These are phyloP conservation scores for Gerris buenoi DNA, from an alignment of 1,140 invertebrate species.

Conservation along the genomic window DNA sequence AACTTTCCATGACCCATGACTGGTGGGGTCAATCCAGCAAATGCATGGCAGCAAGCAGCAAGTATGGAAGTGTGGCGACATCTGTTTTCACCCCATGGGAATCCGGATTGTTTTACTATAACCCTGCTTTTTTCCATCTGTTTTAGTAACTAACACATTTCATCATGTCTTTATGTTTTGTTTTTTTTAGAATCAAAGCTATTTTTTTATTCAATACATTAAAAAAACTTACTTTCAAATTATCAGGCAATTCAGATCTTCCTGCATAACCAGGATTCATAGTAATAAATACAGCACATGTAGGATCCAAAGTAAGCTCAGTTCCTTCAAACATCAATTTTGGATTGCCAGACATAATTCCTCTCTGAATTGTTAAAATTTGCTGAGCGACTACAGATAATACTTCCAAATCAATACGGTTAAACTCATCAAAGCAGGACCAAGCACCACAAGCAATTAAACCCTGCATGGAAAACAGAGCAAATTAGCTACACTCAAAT, in stretches of 20 bases:
- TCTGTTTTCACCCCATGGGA: too few relatives aligned
- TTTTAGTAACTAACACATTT: too few relatives aligned
- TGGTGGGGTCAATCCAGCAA: too few relatives aligned
- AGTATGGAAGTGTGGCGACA: too few relatives aligned
- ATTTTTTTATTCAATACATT: neutral
- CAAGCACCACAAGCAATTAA: conserved; percentile 87
- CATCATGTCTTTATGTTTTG: neutral
- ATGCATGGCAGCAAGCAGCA: too few relatives aligned
- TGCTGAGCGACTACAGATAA: conserved; percentile 85
- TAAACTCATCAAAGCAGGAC: conserved; percentile 96
- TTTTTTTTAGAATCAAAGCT: too few relatives aligned
- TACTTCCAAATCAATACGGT: conserved; percentile 69
- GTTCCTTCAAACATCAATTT: conserved; percentile 80
- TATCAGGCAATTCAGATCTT: conserved; percentile 78
- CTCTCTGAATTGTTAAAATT: conserved; percentile 56
- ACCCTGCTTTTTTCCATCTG: too few relatives aligned
- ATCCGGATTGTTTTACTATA: too few relatives aligned
- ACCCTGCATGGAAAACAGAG: conserved; percentile 38
- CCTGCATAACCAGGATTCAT: conserved; percentile 94
- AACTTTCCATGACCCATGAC: too few relatives aligned
- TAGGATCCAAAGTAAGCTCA: conserved; percentile 67
- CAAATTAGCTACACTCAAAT: neutral
- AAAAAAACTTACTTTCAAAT: conserved; percentile 54
- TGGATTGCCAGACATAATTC: conserved; percentile 57
- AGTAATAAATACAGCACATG: conserved; percentile 87